A percentile compares a stretch with the other conserved stretches of the same genome.
Conservation (phyloP, 2,113 vertebrate genomes). For the Abramis brama region DNA sequence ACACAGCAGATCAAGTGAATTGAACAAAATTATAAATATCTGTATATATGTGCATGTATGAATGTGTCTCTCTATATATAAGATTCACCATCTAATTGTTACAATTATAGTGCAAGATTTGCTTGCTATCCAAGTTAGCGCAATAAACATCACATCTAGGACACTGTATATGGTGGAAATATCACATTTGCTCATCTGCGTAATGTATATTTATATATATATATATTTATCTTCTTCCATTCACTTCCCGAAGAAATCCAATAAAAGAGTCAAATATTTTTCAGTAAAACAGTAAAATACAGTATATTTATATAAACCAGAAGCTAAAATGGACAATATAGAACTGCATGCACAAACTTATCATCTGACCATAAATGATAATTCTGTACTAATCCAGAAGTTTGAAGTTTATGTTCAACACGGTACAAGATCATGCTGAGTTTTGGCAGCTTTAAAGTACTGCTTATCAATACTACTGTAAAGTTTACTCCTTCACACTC, state of each 20-base stretch:
- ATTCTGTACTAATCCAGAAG: not conserved
- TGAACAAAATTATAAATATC: not conserved
- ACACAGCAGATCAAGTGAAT: slow-evolving; percentile 1
- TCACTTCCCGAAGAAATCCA: slow-evolving; percentile 15
- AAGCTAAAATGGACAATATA: not conserved
- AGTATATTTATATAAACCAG: slow-evolving; percentile 7
- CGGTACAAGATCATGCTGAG: not conserved
- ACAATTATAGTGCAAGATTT: not conserved
- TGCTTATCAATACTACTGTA: not conserved
- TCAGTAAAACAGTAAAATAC: slow-evolving; percentile 18
- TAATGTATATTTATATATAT: not conserved
- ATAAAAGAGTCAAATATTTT: slow-evolving; percentile 14
- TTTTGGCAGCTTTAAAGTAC: too few relatives aligned
- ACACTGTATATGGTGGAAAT: slow-evolving; percentile 14
- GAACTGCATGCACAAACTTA: slow-evolving; percentile 26
- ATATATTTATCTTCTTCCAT: slow-evolving; percentile 14
- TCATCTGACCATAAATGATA: not conserved
- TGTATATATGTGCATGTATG: not conserved
- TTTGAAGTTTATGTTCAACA: not conserved
- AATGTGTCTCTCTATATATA: not conserved
- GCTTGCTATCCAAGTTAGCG: not conserved
- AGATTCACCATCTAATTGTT: not conserved
- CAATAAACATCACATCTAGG: not conserved
- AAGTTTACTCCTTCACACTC: not conserved
- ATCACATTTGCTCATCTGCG: not conserved